phyloP scores from a whole-genome alignment of 2,797 vertebrate genomes.

The Sebastes hubbsi region DNA sequence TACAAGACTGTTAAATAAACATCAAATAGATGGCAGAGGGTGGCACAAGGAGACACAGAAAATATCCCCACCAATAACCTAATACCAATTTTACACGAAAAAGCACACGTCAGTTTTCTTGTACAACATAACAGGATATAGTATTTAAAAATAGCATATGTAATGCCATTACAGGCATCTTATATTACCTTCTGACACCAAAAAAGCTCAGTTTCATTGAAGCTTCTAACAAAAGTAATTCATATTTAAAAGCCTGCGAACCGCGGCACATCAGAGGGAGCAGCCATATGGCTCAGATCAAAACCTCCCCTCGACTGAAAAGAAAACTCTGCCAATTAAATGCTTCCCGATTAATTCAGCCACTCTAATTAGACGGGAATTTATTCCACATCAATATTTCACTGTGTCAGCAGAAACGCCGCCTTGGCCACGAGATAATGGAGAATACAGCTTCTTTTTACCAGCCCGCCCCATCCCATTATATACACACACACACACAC shows the following conservation, averaged over 20 bases:
- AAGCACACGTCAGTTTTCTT: background rate
- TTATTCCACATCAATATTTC: slow-evolving; percentile 80
- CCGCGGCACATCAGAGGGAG: slow-evolving; percentile 57
- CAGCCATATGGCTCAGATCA: slow-evolving; percentile 75
- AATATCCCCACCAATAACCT: background rate
- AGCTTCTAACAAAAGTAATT: slow-evolving; percentile 48
- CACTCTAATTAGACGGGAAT: slow-evolving; percentile 79
- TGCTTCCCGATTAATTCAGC: slow-evolving; percentile 79
- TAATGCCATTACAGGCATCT: background rate
- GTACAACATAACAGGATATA: background rate
- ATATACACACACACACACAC: background rate
- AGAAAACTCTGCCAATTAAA: slow-evolving; percentile 80
- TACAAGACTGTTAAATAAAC: background rate
- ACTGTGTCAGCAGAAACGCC: slow-evolving; percentile 74
- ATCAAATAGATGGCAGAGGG: background rate
- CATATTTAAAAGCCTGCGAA: slow-evolving; percentile 66
- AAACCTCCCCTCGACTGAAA: slow-evolving; percentile 69
- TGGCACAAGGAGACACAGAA: background rate
- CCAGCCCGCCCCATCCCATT: background rate
- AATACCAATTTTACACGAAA: background rate
- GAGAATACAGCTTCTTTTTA: slow-evolving; percentile 30
- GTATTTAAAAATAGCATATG: background rate
- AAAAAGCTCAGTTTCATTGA: slow-evolving; percentile 31
- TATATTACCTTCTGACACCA: slow-evolving; percentile 14
- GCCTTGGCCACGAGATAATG: slow-evolving; percentile 53